phyloP scores from a whole-genome alignment of 1,140 invertebrate genomes.

The Ditylenchus dipsaci region DNA sequence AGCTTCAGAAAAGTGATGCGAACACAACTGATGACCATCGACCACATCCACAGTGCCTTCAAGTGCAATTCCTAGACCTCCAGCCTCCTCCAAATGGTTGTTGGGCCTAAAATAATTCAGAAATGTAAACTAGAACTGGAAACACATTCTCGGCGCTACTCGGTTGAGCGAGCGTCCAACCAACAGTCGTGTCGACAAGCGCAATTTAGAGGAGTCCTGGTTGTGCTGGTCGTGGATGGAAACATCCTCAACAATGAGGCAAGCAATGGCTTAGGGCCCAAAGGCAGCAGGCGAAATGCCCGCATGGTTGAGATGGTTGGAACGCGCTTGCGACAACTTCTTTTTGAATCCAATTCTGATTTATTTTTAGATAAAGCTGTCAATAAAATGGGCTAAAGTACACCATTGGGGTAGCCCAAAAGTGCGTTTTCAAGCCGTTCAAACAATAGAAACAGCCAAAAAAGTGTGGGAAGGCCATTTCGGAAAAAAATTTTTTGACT shows the following conservation, averaged over 20 bases:
- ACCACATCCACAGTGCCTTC: conserved; percentile 93
- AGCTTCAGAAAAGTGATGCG: conserved; percentile 86
- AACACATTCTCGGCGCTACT: conserved; percentile 12
- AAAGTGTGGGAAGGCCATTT: too few relatives aligned
- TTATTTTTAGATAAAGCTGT: too few relatives aligned
- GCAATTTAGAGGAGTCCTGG: conserved; percentile 3
- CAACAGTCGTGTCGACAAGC: conserved; percentile 29
- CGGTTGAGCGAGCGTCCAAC: conserved; percentile 12
- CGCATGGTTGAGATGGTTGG: conserved; percentile 30
- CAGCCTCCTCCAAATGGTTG: conserved; percentile 61
- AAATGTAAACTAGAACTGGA: too few relatives aligned
- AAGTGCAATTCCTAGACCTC: conserved; percentile 86
- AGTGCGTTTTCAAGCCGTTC: too few relatives aligned
- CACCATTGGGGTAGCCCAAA: too few relatives aligned
- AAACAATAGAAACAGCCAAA: too few relatives aligned
- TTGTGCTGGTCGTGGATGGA: conserved; percentile 13
- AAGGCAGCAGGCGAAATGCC: conserved; percentile 32
- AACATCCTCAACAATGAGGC: conserved; percentile 13
- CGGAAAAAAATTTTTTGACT: too few relatives aligned
- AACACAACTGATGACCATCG: conserved; percentile 66
- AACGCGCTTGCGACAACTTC: conserved; percentile 11
- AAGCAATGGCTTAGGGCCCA: conserved; percentile 26
- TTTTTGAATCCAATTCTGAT: not conserved
- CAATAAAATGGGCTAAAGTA: too few relatives aligned
- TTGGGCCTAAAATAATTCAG: conserved; percentile 37